Evolutionary conservation across 2,797 vertebrate genomes (phyloP).

Genomic region (Gobio occitaniae): DNA sequence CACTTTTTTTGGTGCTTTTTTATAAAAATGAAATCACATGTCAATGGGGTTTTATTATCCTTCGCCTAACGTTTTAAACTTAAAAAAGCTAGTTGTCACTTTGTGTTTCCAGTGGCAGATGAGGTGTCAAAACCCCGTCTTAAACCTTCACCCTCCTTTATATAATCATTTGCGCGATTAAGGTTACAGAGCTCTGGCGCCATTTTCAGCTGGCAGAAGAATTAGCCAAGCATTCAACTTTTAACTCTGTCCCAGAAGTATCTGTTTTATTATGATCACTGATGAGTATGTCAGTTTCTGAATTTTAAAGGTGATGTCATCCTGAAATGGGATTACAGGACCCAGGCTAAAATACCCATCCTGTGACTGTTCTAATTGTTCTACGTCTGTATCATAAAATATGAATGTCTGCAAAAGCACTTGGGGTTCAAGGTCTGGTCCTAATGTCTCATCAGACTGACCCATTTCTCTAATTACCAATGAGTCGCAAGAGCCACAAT

Average conservation of each 20-base stretch:
- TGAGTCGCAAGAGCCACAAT: constrained; percentile 73
- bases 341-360: constrained; percentile 77
- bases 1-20: neutral
- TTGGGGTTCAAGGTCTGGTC: constrained; percentile 70
- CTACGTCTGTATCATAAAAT: constrained; percentile 85
- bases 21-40: constrained; percentile 10
- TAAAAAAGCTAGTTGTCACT: neutral
- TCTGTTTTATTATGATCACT: constrained; percentile 70
- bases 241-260: constrained; percentile 37
- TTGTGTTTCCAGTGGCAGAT: constrained; percentile 9
- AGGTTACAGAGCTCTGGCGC: neutral
- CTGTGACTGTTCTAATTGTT: constrained; percentile 85
- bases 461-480: constrained; percentile 80
- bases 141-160: neutral
- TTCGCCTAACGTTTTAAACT: neutral
- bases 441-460: constrained; percentile 82
- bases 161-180: constrained; percentile 24
- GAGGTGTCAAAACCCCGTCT: constrained; percentile 32
- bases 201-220: constrained; percentile 38
- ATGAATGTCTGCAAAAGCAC: constrained; percentile 83
- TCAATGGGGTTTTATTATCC: constrained; percentile 1
- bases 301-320: constrained; percentile 83
- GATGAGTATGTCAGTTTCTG: constrained; percentile 78
- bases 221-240: constrained; percentile 26
- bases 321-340: constrained; percentile 69